Evolutionary conservation across 2,113 vertebrate species (phyloP).

Genomic region (Capreolus pygargus): DNA sequence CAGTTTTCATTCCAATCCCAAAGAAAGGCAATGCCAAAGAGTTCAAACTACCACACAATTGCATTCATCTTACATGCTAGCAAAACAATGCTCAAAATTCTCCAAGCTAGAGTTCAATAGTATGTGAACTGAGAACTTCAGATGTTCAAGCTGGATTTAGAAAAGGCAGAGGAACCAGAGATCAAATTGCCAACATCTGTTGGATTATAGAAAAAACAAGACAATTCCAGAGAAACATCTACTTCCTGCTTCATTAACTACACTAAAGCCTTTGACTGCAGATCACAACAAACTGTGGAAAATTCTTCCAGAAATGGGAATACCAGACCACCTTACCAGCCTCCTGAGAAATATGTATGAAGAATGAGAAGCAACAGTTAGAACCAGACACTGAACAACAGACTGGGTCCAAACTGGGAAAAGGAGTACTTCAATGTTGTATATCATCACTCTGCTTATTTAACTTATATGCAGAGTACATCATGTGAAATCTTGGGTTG

Average conservation of each 20-base stretch:
- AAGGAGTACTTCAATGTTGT: neutral
- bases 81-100: neutral
- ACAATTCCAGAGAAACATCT: neutral
- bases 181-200: neutral
- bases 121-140: neutral
- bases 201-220: neutral
- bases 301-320: neutral
- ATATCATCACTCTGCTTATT: neutral
- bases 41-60: neutral
- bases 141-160: neutral
- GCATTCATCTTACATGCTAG: neutral
- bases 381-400: neutral
- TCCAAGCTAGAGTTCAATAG: neutral
- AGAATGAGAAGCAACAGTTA: neutral
- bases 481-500: neutral
- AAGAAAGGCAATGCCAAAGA: neutral
- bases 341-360: neutral
- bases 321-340: neutral
- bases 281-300: neutral
- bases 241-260: neutral
- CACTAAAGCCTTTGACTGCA: neutral
- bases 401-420: neutral
- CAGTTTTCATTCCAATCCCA: neutral
- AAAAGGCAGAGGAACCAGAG: neutral
- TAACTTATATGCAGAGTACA: neutral